phyloP scores from a whole-genome alignment of 2,797 vertebrate genomes.

The Girardinus metallicus region DNA sequence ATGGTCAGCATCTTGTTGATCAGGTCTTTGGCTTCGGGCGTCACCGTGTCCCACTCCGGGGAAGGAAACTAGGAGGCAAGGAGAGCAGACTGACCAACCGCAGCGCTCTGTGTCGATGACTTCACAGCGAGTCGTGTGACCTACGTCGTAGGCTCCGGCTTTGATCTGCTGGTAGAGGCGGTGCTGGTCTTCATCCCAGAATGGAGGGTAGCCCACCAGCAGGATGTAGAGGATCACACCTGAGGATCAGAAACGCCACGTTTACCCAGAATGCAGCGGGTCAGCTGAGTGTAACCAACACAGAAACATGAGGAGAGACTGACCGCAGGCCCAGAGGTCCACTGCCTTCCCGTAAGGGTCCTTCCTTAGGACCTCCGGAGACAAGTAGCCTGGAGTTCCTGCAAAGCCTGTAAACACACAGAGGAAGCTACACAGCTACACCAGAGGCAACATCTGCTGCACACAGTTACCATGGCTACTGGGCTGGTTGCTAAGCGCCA shows the following conservation, averaged over 20 bases:
- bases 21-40: slow-evolving; percentile 96
- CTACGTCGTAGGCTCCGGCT: slow-evolving; percentile 97
- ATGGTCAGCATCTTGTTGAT: slow-evolving; percentile 99
- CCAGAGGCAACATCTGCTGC: not conserved
- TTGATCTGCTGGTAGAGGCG: slow-evolving; percentile 99
- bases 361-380: slow-evolving; percentile 95
- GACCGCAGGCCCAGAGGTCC: slow-evolving; percentile 97
- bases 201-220: slow-evolving; percentile 94
- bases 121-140: slow-evolving; percentile 54
- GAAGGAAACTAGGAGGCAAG: slow-evolving; percentile 88
- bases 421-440: not conserved
- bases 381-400: slow-evolving; percentile 95
- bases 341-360: slow-evolving; percentile 96
- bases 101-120: not conserved
- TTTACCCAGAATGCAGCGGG: not conserved
- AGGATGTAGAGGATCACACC: slow-evolving; percentile 97
- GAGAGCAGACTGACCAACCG: not conserved
- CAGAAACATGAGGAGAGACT: slow-evolving; percentile 13
- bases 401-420: slow-evolving; percentile 86
- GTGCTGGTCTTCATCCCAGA: slow-evolving; percentile 99
- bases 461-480: not conserved
- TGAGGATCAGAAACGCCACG: slow-evolving; percentile 46
- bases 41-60: slow-evolving; percentile 97
- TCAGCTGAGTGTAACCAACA: not conserved
- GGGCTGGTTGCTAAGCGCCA: not conserved